Conservation (phyloP, 2,888 invertebrate species). For the Diaphora mendica region DNA sequence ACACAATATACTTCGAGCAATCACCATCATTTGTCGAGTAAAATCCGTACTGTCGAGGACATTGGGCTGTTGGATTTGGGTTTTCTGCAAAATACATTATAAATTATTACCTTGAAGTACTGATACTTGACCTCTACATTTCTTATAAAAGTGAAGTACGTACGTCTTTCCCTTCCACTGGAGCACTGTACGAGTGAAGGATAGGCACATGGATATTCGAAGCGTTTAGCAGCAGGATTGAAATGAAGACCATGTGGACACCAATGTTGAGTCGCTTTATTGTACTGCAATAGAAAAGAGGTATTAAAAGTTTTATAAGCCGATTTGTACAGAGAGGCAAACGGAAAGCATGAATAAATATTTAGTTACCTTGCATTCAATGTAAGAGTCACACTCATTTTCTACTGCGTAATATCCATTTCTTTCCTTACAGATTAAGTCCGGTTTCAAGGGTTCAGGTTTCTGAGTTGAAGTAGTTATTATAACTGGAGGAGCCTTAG, state of each 20-base stretch:
- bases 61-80: constrained; percentile 44
- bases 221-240: constrained; percentile 87
- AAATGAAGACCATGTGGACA: constrained; percentile 92
- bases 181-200: constrained; percentile 91
- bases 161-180: constrained; percentile 79
- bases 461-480: not conserved
- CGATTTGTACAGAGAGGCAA: not conserved
- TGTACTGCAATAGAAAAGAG: constrained; percentile 69
- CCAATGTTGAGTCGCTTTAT: constrained; percentile 87
- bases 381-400: constrained; percentile 89
- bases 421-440: constrained; percentile 43
- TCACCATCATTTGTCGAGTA: constrained; percentile 62
- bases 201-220: constrained; percentile 91
- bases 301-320: too few relatives aligned
- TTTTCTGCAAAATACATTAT: constrained; percentile 31
- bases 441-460: constrained; percentile 13
- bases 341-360: not conserved
- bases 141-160: constrained; percentile 36
- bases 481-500: not conserved
- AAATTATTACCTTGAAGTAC: not conserved
- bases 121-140: not conserved
- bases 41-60: constrained; percentile 62
- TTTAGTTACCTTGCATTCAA: constrained; percentile 73
- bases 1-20: constrained; percentile 68
- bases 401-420: constrained; percentile 74